phyloP scores from a whole-genome alignment of 2,797 vertebrate genomes.

The Acanthiza pusilla region DNA sequence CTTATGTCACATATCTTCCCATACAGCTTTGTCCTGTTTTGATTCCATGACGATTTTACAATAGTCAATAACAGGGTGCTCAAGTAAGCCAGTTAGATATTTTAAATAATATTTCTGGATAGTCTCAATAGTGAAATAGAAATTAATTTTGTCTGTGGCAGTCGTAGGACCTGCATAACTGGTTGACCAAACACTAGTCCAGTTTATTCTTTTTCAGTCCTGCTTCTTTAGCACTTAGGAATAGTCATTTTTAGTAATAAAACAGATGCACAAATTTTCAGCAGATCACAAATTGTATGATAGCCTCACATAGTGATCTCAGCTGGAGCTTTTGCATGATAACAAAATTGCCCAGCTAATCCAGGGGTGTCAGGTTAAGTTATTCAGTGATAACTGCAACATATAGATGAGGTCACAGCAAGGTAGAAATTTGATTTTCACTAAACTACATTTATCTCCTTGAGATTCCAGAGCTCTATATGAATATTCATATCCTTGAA shows the following conservation, averaged over 20 bases:
- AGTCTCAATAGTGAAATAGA: neutral
- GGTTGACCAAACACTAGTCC: neutral
- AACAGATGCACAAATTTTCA: neutral
- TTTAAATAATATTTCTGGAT: neutral
- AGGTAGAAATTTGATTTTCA: neutral
- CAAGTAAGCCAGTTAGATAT: neutral
- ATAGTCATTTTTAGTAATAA: neutral
- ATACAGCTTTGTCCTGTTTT: neutral
- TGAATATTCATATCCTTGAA: slow-evolving; percentile 27
- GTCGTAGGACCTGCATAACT: neutral
- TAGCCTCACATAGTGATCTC: neutral
- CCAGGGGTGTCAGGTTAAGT: neutral
- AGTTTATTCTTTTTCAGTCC: neutral
- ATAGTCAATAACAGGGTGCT: neutral
- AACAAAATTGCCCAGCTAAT: neutral
- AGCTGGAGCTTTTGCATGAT: neutral
- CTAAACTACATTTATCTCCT: neutral
- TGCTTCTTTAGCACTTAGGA: neutral
- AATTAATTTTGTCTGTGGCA: neutral
- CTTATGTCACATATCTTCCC: neutral
- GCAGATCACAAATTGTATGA: neutral
- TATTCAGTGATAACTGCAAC: neutral
- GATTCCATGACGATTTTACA: neutral
- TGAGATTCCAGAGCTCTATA: neutral
- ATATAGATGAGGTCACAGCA: neutral